Evolutionary conservation across 1,140 invertebrate genomes (phyloP).

Genomic region (Lucilia cuprina): DNA sequence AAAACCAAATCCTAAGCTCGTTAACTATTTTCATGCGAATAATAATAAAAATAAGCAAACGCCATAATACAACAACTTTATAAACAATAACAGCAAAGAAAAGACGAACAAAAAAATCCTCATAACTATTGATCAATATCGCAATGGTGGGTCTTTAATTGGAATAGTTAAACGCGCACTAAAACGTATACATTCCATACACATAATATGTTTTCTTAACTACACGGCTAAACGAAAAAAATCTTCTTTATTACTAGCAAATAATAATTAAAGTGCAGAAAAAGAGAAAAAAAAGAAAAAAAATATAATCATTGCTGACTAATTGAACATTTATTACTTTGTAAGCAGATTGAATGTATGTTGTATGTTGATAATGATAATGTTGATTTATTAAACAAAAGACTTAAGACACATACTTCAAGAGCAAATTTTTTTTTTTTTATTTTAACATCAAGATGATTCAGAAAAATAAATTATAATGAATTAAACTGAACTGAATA

Average conservation of each 20-base stretch:
- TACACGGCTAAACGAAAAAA: not conserved
- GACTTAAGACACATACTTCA: not conserved
- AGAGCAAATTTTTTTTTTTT: not conserved
- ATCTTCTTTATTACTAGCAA: not conserved
- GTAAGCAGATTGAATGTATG: not conserved
- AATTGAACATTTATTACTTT: not conserved
- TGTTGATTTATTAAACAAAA: not conserved
- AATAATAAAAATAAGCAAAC: not conserved
- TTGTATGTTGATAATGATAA: too few relatives aligned
- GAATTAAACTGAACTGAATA: not conserved
- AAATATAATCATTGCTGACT: not conserved
- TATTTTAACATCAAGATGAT: not conserved
- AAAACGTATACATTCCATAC: not conserved
- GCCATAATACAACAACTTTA: not conserved
- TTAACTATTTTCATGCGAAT: slow-evolving; percentile 18
- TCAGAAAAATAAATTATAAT: not conserved
- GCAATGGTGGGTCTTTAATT: slow-evolving; percentile 12
- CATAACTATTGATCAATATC: slow-evolving; percentile 8
- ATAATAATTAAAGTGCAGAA: not conserved
- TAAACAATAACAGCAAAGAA: too few relatives aligned
- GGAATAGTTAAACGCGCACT: not conserved
- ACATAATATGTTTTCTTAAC: not conserved
- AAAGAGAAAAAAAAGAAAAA: not conserved
- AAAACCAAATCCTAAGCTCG: not conserved
- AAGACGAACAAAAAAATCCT: not conserved